Evolutionary conservation across 1,140 invertebrate species (phyloP).

Genomic region (Drosophila willistoni): DNA sequence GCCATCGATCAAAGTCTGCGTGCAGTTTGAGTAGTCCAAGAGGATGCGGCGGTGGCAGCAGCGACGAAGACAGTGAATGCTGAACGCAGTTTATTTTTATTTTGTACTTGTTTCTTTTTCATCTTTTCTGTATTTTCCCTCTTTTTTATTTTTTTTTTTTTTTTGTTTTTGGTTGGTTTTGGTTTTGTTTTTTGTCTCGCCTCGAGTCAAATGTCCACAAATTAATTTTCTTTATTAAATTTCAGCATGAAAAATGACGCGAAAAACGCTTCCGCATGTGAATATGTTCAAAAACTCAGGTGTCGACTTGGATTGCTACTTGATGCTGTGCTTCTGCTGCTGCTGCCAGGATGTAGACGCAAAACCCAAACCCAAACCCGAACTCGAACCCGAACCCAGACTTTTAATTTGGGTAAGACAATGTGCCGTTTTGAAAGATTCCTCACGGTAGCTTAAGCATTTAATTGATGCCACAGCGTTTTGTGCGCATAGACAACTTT

Average conservation of each 20-base stretch:
- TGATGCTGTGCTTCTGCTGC: not conserved
- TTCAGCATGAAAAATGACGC: constrained; percentile 82
- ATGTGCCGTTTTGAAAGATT: constrained; percentile 72
- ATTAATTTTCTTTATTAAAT: constrained; percentile 82
- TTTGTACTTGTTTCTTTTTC: constrained; percentile 6
- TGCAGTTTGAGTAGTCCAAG: constrained; percentile 68
- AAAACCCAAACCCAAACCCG: not conserved
- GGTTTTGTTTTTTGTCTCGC: constrained; percentile 60
- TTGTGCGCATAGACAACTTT: constrained; percentile 30
- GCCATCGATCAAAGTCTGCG: constrained; percentile 80
- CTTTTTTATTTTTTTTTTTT: not conserved
- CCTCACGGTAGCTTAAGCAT: constrained; percentile 56
- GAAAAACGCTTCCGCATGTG: constrained; percentile 80
- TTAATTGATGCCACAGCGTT: constrained; percentile 68
- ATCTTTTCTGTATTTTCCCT: constrained; percentile 10
- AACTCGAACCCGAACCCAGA: constrained; percentile 2
- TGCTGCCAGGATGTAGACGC: constrained; percentile 11
- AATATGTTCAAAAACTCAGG: constrained; percentile 62
- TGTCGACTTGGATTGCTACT: constrained; percentile 46
- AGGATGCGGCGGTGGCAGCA: not conserved
- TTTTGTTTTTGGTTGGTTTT: constrained; percentile 10
- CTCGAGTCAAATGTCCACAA: constrained; percentile 81
- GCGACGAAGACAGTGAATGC: not conserved
- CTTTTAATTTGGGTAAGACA: constrained; percentile 77
- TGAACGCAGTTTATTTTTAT: constrained; percentile 17